Base-by-base conservation (phyloP, 1,140 invertebrate genomes). In the Anastrepha ludens region DNA sequence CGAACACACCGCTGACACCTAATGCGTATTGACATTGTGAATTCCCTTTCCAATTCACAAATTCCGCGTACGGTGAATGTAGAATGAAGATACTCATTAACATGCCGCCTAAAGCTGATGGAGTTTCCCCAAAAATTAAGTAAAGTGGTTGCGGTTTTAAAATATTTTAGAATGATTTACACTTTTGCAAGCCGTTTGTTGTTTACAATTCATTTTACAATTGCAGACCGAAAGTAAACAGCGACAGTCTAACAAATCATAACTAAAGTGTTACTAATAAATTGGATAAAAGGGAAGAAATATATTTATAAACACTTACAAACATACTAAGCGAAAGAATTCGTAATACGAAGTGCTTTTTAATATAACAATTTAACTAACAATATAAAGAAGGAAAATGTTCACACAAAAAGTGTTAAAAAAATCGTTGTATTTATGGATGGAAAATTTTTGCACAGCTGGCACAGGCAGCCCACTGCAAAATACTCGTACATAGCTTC, bases 371-470 rank as follows among this genome's bases (percentile, higher is more conserved):
- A 55, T 8, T 55, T 55, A 55, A 55, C 50, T 55, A 55, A 55
- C 2, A 55, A 55, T 55, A 55, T 11, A 55, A 55, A 2, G 11
- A 55, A 55, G 11, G 11, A 2, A 8, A 55, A 55, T 2, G 29
- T 55, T 8, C 60, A 62, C n/a, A 62, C 60, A 62, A 62, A 62
- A n/a, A 9, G 13, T 17, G 60, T 13, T 4, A 62, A 62, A 15
- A 62, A 62, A 62, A 29, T 1, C 29, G 0, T 15, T 62, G 15
- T 8, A 62, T 81, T 81, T 58, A 81, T 81, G 74, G 47, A 81
- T 55, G 74, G 74, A 81, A 74, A 81, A 55, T 81, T 81, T 81
- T 81, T 20, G 74, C 74, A 81, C 47, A 81, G 44, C n/a, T 81
- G 47, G 6, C n/a, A n/a, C 2, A n/a, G 47, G 20, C n/a, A 50